These are phyloP conservation scores for Tiliqua scincoides DNA, from an alignment of 2,113 vertebrate genomes.

Conservation along the genomic window DNA sequence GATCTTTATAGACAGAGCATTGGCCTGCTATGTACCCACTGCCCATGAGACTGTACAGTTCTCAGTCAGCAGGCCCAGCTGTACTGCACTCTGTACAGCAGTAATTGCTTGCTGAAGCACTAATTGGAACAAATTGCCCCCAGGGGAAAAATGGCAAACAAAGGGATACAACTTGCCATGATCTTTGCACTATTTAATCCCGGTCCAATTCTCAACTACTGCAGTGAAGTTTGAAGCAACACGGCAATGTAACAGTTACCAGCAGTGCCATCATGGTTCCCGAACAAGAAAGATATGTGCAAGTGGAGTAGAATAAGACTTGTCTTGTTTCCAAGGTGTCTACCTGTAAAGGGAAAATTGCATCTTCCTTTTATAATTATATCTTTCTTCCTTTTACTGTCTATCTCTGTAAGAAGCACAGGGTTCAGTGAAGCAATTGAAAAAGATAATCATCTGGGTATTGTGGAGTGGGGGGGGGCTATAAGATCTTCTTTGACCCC, in stretches of 20 bases:
- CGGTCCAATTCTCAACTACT: constrained; percentile 30
- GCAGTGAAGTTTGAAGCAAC: background rate
- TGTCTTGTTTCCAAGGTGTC: constrained; percentile 9
- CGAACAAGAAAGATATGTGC: constrained; percentile 5
- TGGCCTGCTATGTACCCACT: constrained; percentile 39
- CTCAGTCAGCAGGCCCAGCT: constrained; percentile 54
- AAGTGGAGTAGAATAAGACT: constrained; percentile 15
- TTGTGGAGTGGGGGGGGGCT: too few species aligned
- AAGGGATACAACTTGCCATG: constrained; percentile 43
- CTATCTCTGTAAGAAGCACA: too few species aligned
- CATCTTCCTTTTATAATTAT: too few species aligned
- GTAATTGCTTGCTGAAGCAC: constrained; percentile 52
- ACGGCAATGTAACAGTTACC: background rate
- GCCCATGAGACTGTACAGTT: constrained; percentile 51
- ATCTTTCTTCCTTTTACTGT: too few species aligned
- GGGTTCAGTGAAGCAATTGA: too few species aligned
- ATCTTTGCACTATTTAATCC: constrained; percentile 52
- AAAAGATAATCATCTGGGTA: too few species aligned
- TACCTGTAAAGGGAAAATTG: background rate
- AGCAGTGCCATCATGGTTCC: background rate
- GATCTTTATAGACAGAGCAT: constrained; percentile 50
- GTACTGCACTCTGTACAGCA: constrained; percentile 58
- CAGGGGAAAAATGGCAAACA: constrained; percentile 42
- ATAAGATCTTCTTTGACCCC: too few species aligned
- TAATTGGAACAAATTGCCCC: constrained; percentile 61